These are phyloP conservation scores for Silurus glanis DNA, from an alignment of 2,113 vertebrate species.

Conservation along the genomic window DNA sequence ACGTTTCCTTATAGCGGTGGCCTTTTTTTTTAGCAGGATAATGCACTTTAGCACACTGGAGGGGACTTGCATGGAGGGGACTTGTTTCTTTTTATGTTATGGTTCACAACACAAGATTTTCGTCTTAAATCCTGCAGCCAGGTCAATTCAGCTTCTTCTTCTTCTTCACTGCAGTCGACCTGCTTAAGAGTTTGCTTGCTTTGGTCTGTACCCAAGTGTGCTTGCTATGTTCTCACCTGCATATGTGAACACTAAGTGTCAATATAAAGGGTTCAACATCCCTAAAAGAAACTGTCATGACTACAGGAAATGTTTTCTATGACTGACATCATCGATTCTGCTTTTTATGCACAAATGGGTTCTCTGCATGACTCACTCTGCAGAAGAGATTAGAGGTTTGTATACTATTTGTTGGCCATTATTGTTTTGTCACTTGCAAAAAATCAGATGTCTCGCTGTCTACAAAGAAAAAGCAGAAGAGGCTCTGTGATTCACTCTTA, in stretches of 20 bases:
- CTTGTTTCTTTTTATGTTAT: too few species aligned
- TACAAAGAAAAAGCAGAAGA: conserved; percentile 30
- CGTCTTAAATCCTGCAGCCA: not conserved
- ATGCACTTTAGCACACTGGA: too few species aligned
- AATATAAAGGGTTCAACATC: not conserved
- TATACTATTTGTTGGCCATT: conserved; percentile 8
- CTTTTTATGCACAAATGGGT: not conserved
- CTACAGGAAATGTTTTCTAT: conserved; percentile 1
- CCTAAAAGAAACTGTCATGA: not conserved
- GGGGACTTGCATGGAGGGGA: too few species aligned
- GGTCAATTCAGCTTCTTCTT: not conserved
- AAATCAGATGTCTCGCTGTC: not conserved
- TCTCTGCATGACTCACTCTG: conserved; percentile 2
- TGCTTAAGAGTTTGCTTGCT: not conserved
- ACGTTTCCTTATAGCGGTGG: too few species aligned
- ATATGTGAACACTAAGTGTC: not conserved
- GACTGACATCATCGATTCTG: not conserved
- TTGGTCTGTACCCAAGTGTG: not conserved
- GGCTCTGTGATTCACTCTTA: conserved; percentile 12
- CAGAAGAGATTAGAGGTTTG: conserved; percentile 9
- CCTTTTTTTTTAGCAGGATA: too few species aligned
- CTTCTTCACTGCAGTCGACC: not conserved
- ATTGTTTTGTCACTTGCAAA: not conserved
- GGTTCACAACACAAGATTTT: not conserved
- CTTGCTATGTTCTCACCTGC: not conserved